phyloP scores from a whole-genome alignment of 2,888 invertebrate genomes.

The Laothoe populi region DNA sequence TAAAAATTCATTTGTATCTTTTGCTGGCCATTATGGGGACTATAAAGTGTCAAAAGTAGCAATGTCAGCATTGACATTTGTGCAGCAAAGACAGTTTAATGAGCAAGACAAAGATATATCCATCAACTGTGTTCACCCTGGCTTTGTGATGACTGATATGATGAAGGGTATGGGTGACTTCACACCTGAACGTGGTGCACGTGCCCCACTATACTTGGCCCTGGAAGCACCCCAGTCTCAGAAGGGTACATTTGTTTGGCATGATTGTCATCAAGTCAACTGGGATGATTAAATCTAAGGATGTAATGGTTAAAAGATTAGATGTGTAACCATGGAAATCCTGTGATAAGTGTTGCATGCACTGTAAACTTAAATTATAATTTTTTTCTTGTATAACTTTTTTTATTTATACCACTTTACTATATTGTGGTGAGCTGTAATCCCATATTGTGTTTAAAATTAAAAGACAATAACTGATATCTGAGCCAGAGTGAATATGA shows the following conservation, averaged over 20 bases:
- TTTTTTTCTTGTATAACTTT: slow-evolving; percentile 60
- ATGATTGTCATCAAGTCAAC: slow-evolving; percentile 79
- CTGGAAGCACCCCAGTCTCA: slow-evolving; percentile 74
- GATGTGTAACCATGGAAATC: slow-evolving; percentile 67
- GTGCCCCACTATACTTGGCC: slow-evolving; percentile 73
- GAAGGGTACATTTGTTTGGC: slow-evolving; percentile 80
- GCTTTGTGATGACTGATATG: slow-evolving; percentile 81
- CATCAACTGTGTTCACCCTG: slow-evolving; percentile 79
- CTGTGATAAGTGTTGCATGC: slow-evolving; percentile 82
- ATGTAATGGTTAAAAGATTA: slow-evolving; percentile 56
- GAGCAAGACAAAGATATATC: slow-evolving; percentile 80
- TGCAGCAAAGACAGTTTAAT: slow-evolving; percentile 73
- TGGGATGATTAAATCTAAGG: slow-evolving; percentile 73
- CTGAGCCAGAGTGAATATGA: no score
- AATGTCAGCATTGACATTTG: slow-evolving; percentile 77
- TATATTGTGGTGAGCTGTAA: background rate
- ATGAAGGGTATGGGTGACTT: slow-evolving; percentile 81
- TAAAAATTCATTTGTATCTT: slow-evolving; percentile 67
- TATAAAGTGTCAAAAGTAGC: slow-evolving; percentile 82
- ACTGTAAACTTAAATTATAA: slow-evolving; percentile 76
- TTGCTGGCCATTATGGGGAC: slow-evolving; percentile 78
- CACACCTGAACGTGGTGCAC: slow-evolving; percentile 73
- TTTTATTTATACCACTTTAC: slow-evolving; percentile 51
- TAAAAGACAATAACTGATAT: no score
- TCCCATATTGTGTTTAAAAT: no score